Conservation (phyloP, 2,888 invertebrate genomes). For the Aromia moschata region DNA sequence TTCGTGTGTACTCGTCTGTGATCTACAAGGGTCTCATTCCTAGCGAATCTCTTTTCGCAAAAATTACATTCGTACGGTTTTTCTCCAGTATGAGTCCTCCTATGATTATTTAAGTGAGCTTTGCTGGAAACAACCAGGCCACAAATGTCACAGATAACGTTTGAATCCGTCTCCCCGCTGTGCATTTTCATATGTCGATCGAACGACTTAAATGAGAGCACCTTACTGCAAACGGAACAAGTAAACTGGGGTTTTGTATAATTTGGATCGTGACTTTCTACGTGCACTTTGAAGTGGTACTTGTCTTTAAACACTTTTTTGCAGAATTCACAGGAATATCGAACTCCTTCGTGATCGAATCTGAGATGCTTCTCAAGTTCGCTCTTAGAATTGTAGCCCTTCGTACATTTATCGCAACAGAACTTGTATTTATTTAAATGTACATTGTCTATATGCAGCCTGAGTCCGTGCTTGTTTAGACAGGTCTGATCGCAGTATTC, state of each 20-base stretch:
- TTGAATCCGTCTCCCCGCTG: conserved; percentile 28
- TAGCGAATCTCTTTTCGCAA: conserved; percentile 35
- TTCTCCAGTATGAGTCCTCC: conserved; percentile 35
- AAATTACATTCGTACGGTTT: conserved; percentile 35
- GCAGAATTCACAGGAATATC: conserved; percentile 46
- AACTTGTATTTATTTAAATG: conserved; percentile 63
- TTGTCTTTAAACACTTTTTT: conserved; percentile 48
- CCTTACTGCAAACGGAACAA: conserved; percentile 37
- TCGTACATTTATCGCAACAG: conserved; percentile 48
- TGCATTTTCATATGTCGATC: conserved; percentile 38
- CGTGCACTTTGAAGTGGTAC: conserved; percentile 43
- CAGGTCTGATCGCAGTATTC: conserved; percentile 44
- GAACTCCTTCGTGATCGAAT: conserved; percentile 47
- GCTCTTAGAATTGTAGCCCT: conserved; percentile 43
- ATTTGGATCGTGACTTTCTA: conserved; percentile 40
- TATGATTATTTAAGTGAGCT: conserved; percentile 29
- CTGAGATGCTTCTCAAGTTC: conserved; percentile 43
- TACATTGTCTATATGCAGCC: conserved; percentile 48
- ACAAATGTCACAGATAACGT: conserved; percentile 54
- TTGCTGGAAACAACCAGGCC: conserved; percentile 46
- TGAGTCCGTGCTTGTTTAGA: conserved; percentile 37
- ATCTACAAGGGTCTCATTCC: conserved; percentile 15
- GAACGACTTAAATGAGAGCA: conserved; percentile 30
- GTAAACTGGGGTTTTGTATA: conserved; percentile 37
- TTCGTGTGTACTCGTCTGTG: conserved; percentile 66